Evolutionary conservation across 2,113 vertebrate species (phyloP), one percentile per base, ranked within the genome.

Genomic region (Brevimyrus niger): DNA sequence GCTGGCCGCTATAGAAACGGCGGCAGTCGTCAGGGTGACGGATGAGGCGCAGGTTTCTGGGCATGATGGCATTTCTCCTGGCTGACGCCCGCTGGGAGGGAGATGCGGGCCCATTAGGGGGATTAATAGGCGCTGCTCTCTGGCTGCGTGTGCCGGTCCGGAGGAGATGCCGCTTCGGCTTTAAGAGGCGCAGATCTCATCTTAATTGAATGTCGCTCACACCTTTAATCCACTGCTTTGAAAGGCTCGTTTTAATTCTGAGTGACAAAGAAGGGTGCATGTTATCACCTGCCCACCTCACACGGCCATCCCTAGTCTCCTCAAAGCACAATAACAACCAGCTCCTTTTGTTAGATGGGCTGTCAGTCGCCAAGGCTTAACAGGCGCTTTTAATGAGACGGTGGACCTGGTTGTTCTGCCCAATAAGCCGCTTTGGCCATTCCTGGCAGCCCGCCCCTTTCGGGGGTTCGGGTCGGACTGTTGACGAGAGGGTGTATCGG

Each of bases 141-240:
- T 73, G 88, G 87, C 65, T 50, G 88, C 69, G 48, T 88, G 88
- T 69, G 87, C 69, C 61, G 42, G 87, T 31, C 69, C 23, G 23
- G 50, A 51, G 27, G 58, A 88, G 46, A 86, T 80, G 11, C 76
- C 35, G n/a, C 80, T 46, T 58, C 4, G 76, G 47, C 51, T 80
- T 46, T 46, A 58, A 90, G 91, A 89, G 21, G 73, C 51, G 90
- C 69, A 93, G 94, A 95, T 95, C 92, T 90, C 94, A 95, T 95
- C 95, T 95, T 95, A 95, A 95, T 95, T 95, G 94, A 95, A 95
- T 94, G 94, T 95, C 92, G 92, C 93, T 93, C 92, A 92, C 91
- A 89, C 91, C 82, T 88, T 91, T 95, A 95, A 95, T 95, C 95
- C 92, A 61, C 0, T 88, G 86, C 93, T 94, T 94, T 93, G 92